Percentiles rank a stretch among this genome's conserved stretches.
Evolutionary conservation across 2,113 vertebrate species (phyloP).

Genomic region (Mohoua ochrocephala): DNA sequence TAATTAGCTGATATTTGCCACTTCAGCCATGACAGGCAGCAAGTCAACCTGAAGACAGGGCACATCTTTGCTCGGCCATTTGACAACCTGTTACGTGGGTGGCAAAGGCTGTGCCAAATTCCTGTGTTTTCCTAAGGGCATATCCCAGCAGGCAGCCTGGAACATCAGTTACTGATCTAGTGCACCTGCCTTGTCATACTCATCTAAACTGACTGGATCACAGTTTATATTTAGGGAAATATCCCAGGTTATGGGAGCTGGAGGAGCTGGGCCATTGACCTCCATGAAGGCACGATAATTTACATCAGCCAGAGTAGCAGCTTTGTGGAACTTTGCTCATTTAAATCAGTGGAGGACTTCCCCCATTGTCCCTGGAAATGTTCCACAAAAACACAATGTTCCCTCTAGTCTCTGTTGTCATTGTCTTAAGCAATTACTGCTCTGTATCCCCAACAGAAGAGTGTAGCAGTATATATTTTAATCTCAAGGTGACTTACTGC

Average conservation of each 20-base stretch:
- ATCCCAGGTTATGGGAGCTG: not conserved
- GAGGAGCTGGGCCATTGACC: not conserved
- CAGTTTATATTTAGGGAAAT: not conserved
- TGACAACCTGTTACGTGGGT: not conserved
- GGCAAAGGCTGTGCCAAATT: not conserved
- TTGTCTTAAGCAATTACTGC: slow-evolving; percentile 5
- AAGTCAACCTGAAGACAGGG: not conserved
- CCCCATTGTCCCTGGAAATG: not conserved
- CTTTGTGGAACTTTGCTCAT: not conserved
- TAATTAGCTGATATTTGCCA: not conserved
- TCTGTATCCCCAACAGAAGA: not conserved
- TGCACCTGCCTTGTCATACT: not conserved
- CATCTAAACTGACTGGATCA: not conserved
- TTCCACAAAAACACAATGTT: not conserved
- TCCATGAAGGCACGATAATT: not conserved
- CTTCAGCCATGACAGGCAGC: not conserved
- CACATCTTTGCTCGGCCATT: not conserved
- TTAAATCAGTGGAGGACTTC: not conserved
- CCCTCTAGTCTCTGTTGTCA: not conserved
- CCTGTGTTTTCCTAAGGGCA: not conserved
- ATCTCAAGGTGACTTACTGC: slow-evolving; percentile 56
- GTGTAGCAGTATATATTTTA: not conserved
- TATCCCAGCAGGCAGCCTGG: not conserved
- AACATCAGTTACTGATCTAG: not conserved
- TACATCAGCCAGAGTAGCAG: not conserved